Evolutionary conservation across 2,113 vertebrate genomes (phyloP), one percentile per base, ranked within the genome.

Genomic region (Nematolebias whitei): DNA sequence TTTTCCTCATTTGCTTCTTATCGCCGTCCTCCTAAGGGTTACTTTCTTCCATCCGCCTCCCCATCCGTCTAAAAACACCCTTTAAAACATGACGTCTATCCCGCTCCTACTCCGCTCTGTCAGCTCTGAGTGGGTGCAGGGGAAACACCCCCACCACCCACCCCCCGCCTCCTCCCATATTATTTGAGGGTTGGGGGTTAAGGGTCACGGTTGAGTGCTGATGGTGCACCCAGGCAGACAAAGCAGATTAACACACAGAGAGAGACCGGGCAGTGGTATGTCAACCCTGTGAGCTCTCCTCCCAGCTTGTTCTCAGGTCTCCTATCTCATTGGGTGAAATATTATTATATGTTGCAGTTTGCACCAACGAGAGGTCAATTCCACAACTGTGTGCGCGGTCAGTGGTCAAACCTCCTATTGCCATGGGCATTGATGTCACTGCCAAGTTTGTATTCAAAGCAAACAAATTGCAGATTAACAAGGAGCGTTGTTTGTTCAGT

Each of bases 181-280:
- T 53, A 58, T 68, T 61, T 71, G 59, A 54, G 78, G n/a, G 79
- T 77, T 48, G 65, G 79, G 67, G 83, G 89, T 83, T 39, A 85
- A 64, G 76, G 88, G 78, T 84, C 80, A 83, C 18, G 75, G 70
- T 79, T 71, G 76, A 88, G 78, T 84, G 83, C 87, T 88, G 87
- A 89, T 81, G 76, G 76, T 80, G 89, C 86, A 80, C 76, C 75
- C 58, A 75, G 76, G 58, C 82, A 83, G 74, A 90, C 85, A 90
- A 90, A 87, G 87, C 83, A 88, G 85, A 88, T 89, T 87, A 89
- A 76, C 75, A 73, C 67, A 52, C 65, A 64, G 57, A 82, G 7
- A 66, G 16, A 40, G 58, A 23, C 63, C 1, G 12, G 63, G 64
- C 43, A n/a, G 12, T 67, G 83, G 85, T 74, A 85, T 88, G 82